Evolutionary conservation across 2,888 invertebrate species (phyloP).

Genomic region (Trachelus troglodyta): DNA sequence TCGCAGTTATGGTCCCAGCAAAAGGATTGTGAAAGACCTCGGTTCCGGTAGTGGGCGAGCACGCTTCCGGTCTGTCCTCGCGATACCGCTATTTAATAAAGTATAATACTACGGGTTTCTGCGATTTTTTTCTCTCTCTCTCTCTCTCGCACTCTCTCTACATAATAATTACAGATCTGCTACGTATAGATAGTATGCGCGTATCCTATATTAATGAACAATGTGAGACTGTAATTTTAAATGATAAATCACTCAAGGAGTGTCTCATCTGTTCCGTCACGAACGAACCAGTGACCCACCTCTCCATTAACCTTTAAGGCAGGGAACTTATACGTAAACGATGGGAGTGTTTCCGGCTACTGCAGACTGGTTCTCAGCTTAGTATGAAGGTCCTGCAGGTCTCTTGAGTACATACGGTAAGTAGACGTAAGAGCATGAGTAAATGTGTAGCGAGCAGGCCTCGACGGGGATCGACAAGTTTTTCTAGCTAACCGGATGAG

Average conservation of each 20-base stretch:
- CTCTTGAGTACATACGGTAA: neutral
- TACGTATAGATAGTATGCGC: too few relatives aligned
- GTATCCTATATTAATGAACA: neutral
- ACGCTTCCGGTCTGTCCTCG: slow-evolving; percentile 44
- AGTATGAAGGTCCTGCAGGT: neutral
- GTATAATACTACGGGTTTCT: neutral
- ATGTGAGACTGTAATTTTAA: neutral
- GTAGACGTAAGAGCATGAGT: too few relatives aligned
- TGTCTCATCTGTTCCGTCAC: neutral
- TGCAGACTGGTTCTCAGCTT: neutral
- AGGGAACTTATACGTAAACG: neutral
- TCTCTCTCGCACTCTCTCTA: neutral
- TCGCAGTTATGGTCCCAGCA: neutral
- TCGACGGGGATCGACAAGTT: slow-evolving; percentile 14
- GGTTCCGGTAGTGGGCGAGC: slow-evolving; percentile 48
- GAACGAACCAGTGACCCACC: neutral
- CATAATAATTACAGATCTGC: too few relatives aligned
- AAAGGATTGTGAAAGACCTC: slow-evolving; percentile 42
- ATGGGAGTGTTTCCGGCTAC: neutral
- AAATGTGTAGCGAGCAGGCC: too few relatives aligned
- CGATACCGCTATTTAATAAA: slow-evolving; percentile 28
- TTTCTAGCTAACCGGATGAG: slow-evolving; percentile 37
- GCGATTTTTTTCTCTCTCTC: neutral
- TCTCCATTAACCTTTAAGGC: neutral
- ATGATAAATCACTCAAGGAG: neutral